Evolutionary conservation across 2,113 vertebrate genomes (phyloP), one percentile per base, ranked within the genome.

Genomic region (Mola mola): DNA sequence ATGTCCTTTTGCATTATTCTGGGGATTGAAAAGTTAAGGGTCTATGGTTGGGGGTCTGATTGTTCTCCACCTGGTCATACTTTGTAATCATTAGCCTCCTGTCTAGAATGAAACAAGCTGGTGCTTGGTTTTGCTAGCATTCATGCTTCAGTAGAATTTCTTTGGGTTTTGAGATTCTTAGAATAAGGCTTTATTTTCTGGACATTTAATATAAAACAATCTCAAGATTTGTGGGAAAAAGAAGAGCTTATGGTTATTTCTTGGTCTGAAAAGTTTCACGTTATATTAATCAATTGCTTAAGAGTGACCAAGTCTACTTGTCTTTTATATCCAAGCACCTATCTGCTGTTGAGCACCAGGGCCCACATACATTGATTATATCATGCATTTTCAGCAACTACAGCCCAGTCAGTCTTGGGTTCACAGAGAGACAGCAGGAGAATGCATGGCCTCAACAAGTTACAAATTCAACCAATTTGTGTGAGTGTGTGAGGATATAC

Each of bases 11-110:
- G 46, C 8, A 6, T 62, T 63, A 40, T 22, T 73, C 33, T 10
- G 8, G 22, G 28, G 66, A 48, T 10, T 5, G 1, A 42, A 50
- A 28, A 41, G 40, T 10, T 20, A 56, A 19, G 12, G 6, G 44
- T 16, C 41, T 19, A 29, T 38, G 6, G 33, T 34, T 61, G 13
- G 9, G 2, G 22, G 19, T 58, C 20, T 70, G 47, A 79, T 52
- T 65, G 53, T 40, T 66, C 49, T 42, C 50, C 73, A 78, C 63
- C 62, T 66, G 59, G 69, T 59, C 51, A 65, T 33, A 58, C 42
- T 58, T 80, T 71, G 69, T 59, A 65, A 74, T 60, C 61, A 71
- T 74, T 59, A 67, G 51, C 47, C 56, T 60, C n/a, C 19, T 49
- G 47, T 64, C 48, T 19, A 13, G 31, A 22, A 52, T 41, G 22